A percentile compares a stretch with the other conserved stretches of the same genome.
Conservation (phyloP, 2,888 invertebrate species). For the Calameuta pallipes region DNA sequence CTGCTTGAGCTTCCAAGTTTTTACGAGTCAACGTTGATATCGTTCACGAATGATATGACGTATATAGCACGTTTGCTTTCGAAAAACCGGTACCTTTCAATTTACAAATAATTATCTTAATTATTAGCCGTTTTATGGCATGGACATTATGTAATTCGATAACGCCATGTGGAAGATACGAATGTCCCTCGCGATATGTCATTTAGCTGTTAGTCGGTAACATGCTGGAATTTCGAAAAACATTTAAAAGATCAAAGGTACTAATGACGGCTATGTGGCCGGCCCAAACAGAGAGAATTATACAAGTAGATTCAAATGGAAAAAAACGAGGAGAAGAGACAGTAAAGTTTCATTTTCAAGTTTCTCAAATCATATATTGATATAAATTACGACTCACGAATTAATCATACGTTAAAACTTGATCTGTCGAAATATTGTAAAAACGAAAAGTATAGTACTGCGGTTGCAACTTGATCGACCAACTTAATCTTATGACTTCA, state of each 20-base stretch:
- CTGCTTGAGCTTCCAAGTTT: background rate
- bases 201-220: background rate
- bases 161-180: background rate
- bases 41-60: background rate
- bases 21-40: background rate
- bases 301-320: background rate
- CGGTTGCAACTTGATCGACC: background rate
- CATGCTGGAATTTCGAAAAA: background rate
- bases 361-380: background rate
- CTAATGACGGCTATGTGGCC: background rate
- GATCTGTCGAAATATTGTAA: background rate
- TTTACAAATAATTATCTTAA: background rate
- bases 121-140: background rate
- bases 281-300: background rate
- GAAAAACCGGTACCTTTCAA: background rate
- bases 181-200: background rate
- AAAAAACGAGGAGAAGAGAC: background rate
- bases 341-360: background rate
- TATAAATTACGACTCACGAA: background rate
- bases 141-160: background rate
- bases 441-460: background rate
- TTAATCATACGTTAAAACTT: background rate
- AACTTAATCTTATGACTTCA: background rate
- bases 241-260: background rate
- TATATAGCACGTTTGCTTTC: background rate